These are phyloP conservation scores for Frankliniella intonsa DNA, from an alignment of 2,888 invertebrate species.

Conservation along the genomic window DNA sequence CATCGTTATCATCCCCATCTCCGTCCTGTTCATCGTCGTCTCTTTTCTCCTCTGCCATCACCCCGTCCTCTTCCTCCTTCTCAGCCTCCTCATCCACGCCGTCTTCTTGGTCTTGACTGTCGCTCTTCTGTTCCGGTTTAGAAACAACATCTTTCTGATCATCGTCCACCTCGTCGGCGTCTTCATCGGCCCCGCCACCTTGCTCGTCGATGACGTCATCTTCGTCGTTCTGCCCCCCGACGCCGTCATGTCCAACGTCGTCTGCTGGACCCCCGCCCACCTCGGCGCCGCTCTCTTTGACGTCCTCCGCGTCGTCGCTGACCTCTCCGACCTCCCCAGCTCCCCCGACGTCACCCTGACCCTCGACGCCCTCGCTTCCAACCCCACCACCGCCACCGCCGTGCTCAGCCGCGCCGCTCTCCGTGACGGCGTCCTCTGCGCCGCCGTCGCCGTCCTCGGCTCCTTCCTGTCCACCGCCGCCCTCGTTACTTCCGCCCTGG, in stretches of 20 bases:
- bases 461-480: not conserved
- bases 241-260: too few relatives aligned
- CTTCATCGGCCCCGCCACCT: not conserved
- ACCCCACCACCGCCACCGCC: slow-evolving; percentile 36
- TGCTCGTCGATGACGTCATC: not conserved
- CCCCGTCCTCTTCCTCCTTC: slow-evolving; percentile 33
- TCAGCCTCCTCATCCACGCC: slow-evolving; percentile 37
- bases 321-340: slow-evolving; percentile 37
- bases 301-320: slow-evolving; percentile 36
- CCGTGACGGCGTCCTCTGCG: not conserved
- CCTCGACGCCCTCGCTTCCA: slow-evolving; percentile 34
- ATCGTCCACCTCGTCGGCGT: not conserved
- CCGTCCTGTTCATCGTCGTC: slow-evolving; percentile 38
- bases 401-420: not conserved
- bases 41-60: slow-evolving; percentile 35
- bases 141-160: not conserved
- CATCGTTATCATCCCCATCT: slow-evolving; percentile 35
- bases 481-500: not conserved
- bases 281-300: slow-evolving; percentile 18
- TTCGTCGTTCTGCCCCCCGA: not conserved
- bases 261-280: not conserved
- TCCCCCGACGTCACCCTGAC: slow-evolving; percentile 37
- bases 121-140: not conserved
- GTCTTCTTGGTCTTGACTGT: slow-evolving; percentile 33
- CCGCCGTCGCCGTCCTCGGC: not conserved